A percentile compares a stretch with the other conserved stretches of the same genome.
Conservation (phyloP, 2,797 vertebrate genomes). For the Lepidocolaptes lacrymiger region DNA sequence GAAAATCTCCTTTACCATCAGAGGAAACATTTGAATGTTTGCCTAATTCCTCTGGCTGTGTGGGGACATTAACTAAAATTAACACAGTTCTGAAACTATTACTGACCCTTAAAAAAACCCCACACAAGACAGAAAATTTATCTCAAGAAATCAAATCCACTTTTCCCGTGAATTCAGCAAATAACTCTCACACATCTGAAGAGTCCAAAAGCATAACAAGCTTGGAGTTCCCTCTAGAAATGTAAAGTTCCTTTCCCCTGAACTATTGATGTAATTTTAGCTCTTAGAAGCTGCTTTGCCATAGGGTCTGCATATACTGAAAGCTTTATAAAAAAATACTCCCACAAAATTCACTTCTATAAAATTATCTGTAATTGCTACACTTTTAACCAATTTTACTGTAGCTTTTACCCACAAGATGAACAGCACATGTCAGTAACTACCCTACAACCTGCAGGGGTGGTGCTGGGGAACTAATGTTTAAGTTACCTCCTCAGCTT, state of each 20-base stretch:
- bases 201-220: neutral
- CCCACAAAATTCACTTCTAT: neutral
- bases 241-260: neutral
- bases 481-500: slow-evolving; percentile 90
- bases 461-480: rapidly evolving
- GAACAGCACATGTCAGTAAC: neutral
- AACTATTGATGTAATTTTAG: neutral
- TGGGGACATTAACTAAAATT: neutral
- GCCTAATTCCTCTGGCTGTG: neutral
- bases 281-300: neutral
- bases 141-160: neutral
- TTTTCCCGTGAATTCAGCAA: neutral
- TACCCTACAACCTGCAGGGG: neutral
- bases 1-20: neutral
- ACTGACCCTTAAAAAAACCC: neutral
- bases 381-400: neutral
- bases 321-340: neutral
- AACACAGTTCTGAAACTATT: neutral
- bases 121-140: neutral
- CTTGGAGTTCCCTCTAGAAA: neutral
- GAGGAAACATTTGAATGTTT: neutral
- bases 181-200: neutral
- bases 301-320: rapidly evolving
- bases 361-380: neutral
- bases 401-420: neutral